These are phyloP conservation scores for Porites australiensis DNA, from an alignment of 64 coral and sea anemone genomes.

Conservation along the genomic window DNA sequence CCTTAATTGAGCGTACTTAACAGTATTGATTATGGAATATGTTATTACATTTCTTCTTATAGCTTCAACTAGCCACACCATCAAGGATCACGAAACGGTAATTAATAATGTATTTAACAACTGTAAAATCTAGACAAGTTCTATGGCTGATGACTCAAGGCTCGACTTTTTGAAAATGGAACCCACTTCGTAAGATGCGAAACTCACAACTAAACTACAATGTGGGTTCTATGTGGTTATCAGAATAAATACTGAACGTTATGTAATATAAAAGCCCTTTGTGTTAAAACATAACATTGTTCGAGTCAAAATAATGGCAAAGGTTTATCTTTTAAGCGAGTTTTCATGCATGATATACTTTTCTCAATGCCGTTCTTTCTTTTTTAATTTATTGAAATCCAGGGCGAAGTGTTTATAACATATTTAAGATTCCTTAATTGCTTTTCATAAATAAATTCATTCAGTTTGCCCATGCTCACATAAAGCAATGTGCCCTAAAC, in stretches of 20 bases:
- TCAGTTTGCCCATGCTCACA: too few relatives aligned
- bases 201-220: neutral
- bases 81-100: conserved; percentile 97
- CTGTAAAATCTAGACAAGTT: neutral
- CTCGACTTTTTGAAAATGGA: neutral
- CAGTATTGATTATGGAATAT: conserved; percentile 7
- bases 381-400: neutral
- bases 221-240: neutral
- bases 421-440: neutral
- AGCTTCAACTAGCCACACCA: conserved; percentile 80
- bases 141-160: neutral
- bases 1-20: neutral
- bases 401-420: neutral
- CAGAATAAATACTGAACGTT: neutral
- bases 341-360: too few relatives aligned
- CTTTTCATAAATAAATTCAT: too few relatives aligned
- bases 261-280: neutral
- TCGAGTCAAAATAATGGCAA: too few relatives aligned
- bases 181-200: neutral
- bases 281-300: neutral
- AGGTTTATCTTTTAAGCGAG: too few relatives aligned
- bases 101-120: neutral
- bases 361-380: too few relatives aligned
- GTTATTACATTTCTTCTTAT: neutral
- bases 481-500: too few relatives aligned